Evolutionary conservation across 2,797 vertebrate species (phyloP).

Genomic region (Ataeniobius toweri): DNA sequence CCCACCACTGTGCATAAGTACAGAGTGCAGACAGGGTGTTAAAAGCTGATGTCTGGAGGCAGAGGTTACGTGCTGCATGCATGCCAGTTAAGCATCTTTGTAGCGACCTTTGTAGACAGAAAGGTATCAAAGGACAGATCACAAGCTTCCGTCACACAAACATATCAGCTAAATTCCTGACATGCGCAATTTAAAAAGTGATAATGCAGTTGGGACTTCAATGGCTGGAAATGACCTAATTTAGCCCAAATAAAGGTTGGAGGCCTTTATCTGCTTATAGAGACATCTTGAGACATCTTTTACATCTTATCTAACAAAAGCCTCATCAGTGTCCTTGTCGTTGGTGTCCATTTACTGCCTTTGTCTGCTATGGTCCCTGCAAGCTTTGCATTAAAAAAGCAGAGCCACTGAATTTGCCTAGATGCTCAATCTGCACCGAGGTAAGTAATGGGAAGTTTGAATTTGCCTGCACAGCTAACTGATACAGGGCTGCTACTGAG

Average conservation of each 20-base stretch:
- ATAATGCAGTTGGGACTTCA: slow-evolving; percentile 44
- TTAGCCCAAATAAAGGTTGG: slow-evolving; percentile 52
- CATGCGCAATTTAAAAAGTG: slow-evolving; percentile 12
- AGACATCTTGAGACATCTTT: slow-evolving; percentile 21
- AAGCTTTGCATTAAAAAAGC: slow-evolving; percentile 69
- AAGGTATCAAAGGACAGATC: background rate
- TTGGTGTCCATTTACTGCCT: slow-evolving; percentile 46
- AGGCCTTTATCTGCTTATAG: slow-evolving; percentile 48
- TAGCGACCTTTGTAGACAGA: slow-evolving; percentile 8
- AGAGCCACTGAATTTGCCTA: slow-evolving; percentile 53
- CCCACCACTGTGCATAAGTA: slow-evolving; percentile 64
- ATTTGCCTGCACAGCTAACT: slow-evolving; percentile 50
- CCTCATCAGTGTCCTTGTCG: slow-evolving; percentile 54
- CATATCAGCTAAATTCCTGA: slow-evolving; percentile 7
- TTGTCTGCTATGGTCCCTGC: slow-evolving; percentile 40
- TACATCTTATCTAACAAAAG: slow-evolving; percentile 33
- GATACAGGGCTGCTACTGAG: slow-evolving; percentile 38
- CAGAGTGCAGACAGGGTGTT: slow-evolving; percentile 68
- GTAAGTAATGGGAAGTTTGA: slow-evolving; percentile 24
- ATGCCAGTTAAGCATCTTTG: slow-evolving; percentile 38
- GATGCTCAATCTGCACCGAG: slow-evolving; percentile 40
- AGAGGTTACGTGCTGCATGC: slow-evolving; percentile 36
- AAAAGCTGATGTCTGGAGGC: slow-evolving; percentile 56
- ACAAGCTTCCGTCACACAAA: background rate
- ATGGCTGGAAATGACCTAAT: slow-evolving; percentile 57